Conservation (phyloP, 2,888 invertebrate genomes). For the Amiota communis region DNA sequence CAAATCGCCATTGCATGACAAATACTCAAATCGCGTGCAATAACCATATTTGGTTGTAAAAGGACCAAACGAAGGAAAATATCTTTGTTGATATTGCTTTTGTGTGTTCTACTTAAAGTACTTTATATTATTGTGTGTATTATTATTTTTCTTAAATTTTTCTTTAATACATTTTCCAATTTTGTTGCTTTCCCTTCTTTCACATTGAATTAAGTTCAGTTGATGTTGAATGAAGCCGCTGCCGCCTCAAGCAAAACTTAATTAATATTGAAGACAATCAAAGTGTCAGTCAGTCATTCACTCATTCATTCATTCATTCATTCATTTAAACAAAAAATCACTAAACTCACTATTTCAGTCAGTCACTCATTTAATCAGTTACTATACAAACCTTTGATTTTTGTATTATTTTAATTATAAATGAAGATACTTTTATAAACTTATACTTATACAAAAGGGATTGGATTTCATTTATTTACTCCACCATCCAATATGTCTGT, state of each 20-base stretch:
- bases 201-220: not conserved
- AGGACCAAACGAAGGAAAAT: not conserved
- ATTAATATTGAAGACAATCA: not conserved
- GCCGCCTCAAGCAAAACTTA: not conserved
- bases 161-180: not conserved
- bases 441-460: too few relatives aligned
- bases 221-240: not conserved
- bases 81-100: not conserved
- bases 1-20: not conserved
- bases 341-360: constrained; percentile 19
- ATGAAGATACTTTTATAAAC: too few relatives aligned
- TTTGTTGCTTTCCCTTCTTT: not conserved
- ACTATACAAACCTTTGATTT: too few relatives aligned
- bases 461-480: too few relatives aligned
- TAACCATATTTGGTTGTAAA: not conserved
- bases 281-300: not conserved
- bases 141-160: not conserved
- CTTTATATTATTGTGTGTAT: too few relatives aligned
- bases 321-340: constrained; percentile 18
- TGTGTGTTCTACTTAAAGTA: not conserved
- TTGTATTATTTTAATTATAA: too few relatives aligned
- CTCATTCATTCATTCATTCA: not conserved
- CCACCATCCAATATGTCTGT: too few relatives aligned
- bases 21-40: not conserved
- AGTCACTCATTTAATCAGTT: too few relatives aligned